Base-by-base conservation (phyloP, 37 sponge, comb jelly and placozoan genomes). In the Crambe crambe region DNA sequence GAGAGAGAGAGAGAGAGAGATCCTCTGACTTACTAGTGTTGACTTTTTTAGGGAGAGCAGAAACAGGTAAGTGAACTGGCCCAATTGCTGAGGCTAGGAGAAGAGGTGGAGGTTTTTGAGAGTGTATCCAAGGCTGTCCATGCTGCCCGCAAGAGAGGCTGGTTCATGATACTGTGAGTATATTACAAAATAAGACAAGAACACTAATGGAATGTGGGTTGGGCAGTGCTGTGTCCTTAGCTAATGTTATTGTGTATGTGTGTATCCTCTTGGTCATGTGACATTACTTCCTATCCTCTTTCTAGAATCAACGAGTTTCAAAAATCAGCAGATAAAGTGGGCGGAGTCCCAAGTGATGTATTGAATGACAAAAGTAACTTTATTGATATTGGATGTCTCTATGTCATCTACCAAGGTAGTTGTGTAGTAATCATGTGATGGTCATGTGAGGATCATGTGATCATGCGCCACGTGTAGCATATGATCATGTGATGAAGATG, bases 301-400 rank as follows among this genome's bases (percentile, higher is more conserved):
- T 58, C 18, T 34, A 75, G 75, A 56, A 37, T 75, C 22, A 23
- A 58, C 0, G 59, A 56, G 6, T 75, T 75, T 58, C 23, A 58
- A 3, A 70, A 70, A 42, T 42, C 71, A 35, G 60, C 22, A 35
- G 39, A 22, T 5, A 22, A 9, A 29, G 29, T 21, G 3, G 36
- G 51, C 2, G 23, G 34, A 73, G 31, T 54, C 39, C 37, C 27
- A 17, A 17, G 9, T 20, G 2, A 18, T 65, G 17, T 2, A 2
- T 18, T 65, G 35, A 5, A 51, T 51, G 75, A 51, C 22, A 75
- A 56, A 75, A 57, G 15, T 12, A 75, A 75, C 75, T 75, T 42
- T 64, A 44, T 77, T 22, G 65, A 77, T n/a, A 64, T 77, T 37
- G 77, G 77, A 39, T 77, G 65, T 37, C 77, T 77, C 65, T 77